These are phyloP conservation scores for Microctonus aethiopoides DNA, from an alignment of 2,888 invertebrate genomes.

Conservation along the genomic window DNA sequence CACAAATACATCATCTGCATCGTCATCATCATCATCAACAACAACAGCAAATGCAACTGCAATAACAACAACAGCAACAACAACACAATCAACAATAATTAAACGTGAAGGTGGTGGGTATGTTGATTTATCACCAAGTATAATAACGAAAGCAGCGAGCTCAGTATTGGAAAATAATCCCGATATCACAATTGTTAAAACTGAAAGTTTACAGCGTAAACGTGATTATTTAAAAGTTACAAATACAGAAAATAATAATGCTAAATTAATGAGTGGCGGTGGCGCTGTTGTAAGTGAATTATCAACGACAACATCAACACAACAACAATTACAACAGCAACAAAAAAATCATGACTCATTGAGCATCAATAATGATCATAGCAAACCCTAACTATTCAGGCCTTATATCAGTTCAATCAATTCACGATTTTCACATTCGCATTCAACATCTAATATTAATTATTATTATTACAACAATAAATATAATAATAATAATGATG, in stretches of 20 bases:
- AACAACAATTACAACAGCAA: background rate
- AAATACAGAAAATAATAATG: constrained; percentile 64
- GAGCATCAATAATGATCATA: constrained; percentile 60
- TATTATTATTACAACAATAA: constrained; percentile 8
- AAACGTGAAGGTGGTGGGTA: constrained; percentile 66
- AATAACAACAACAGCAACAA: constrained; percentile 51
- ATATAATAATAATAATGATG: constrained; percentile 8
- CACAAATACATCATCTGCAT: constrained; percentile 43
- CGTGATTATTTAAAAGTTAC: constrained; percentile 65
- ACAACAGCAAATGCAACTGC: constrained; percentile 47
- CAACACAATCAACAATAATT: constrained; percentile 62
- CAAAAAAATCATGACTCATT: constrained; percentile 11
- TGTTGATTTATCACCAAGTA: constrained; percentile 57
- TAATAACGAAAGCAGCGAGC: constrained; percentile 60
- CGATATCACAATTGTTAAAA: constrained; percentile 73
- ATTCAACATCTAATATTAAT: constrained; percentile 42
- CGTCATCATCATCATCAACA: constrained; percentile 46
- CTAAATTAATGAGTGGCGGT: constrained; percentile 60
- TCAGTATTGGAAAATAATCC: constrained; percentile 70
- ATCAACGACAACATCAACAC: constrained; percentile 46
- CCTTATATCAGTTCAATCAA: constrained; percentile 54
- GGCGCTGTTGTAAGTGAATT: background rate
- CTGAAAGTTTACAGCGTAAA: constrained; percentile 67
- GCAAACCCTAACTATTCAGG: constrained; percentile 67
- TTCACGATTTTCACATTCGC: constrained; percentile 10